Percentiles rank a stretch among this genome's conserved stretches.
Evolutionary conservation across 64 coral and sea anemone genomes (phyloP).

Genomic region (Porites australiensis): DNA sequence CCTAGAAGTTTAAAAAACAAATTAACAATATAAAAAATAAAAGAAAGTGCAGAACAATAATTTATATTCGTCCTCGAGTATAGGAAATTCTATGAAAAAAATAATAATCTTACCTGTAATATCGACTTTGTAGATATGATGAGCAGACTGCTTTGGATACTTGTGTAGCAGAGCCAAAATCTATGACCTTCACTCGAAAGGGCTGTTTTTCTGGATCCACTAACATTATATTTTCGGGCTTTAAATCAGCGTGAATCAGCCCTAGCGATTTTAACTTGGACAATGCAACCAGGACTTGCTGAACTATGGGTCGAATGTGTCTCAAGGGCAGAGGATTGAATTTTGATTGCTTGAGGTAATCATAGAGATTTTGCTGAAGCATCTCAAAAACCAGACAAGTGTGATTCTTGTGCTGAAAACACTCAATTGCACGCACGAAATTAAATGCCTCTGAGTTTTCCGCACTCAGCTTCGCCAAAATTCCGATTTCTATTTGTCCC

Average conservation of each 20-base stretch:
- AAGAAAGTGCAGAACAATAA: too few relatives aligned
- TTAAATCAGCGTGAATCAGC: conserved; percentile 95
- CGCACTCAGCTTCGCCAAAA: conserved; percentile 90
- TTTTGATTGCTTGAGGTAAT: conserved; percentile 98
- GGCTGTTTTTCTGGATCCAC: conserved; percentile 97
- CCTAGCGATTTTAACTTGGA: conserved; percentile 94
- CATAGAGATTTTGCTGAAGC: conserved; percentile 95
- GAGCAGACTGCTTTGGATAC: conserved; percentile 97
- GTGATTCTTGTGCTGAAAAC: conserved; percentile 95
- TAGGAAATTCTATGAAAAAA: not conserved
- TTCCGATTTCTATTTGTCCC: conserved; percentile 97
- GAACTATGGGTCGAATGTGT: conserved; percentile 95
- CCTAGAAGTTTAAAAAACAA: not conserved
- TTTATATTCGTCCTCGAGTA: not conserved
- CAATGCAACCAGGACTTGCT: conserved; percentile 93
- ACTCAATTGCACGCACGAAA: conserved; percentile 98
- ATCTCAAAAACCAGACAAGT: conserved; percentile 98
- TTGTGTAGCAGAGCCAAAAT: conserved; percentile 98
- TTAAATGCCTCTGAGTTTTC: conserved; percentile 99
- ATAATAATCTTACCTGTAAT: conserved; percentile 87
- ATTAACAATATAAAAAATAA: not conserved
- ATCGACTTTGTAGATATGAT: conserved; percentile 96
- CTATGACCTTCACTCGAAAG: conserved; percentile 97
- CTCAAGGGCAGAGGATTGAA: conserved; percentile 91
- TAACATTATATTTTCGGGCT: conserved; percentile 98